Base-by-base conservation (phyloP, 2,888 invertebrate genomes). In the Sylvicola cinctus region DNA sequence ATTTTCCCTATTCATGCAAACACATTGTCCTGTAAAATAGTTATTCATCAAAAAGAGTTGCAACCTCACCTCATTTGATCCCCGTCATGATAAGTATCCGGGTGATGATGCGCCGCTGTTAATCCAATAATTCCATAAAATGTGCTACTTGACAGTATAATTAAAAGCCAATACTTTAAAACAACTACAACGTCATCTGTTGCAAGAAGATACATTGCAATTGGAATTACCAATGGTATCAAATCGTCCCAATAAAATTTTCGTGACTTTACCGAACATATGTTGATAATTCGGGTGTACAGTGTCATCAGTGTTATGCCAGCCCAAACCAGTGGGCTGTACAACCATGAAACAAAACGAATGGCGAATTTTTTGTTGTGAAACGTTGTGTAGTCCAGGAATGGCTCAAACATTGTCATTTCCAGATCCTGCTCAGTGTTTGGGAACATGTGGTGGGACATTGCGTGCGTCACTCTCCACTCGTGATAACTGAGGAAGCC, bases 41-140 rank as follows among this genome's bases (percentile, higher is more conserved):
- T 5, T n/a, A 34, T 16, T 26, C 10, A 32, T 32, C 4, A 17
- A 23, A 31, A 16, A 29, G 16, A 8, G 28, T 29, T 3, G 10
- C n/a, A 28, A 26, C 41, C 41, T 40, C 55, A 74, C 74, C 66
- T 63, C 27, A 66, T 61, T 34, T 67, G 54, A 51, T 84, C 83
- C 3, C 80, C 80, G 45, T 80, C 80, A 48, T 81, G 81, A 45
- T 74, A 74, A 38, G 79, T 73, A 20, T 68, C 68, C 2, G 81
- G 79, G 49, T 83, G 77, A 47, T 81, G 80, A 57, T 83, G 83
- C 2, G 73, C 78, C 1, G 78, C 79, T 48, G 71, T 78, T 2
- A 76, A 46, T 2, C 72, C 79, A 36, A 78, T 68, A 2, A 66
- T 43, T 11, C 55, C 61, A 47, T 81, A 77, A 1, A 66, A 43